A percentile compares a stretch with the other conserved stretches of the same genome.
Evolutionary conservation across 2,797 vertebrate genomes (phyloP).

Genomic region (Tauraco hartlaubi): DNA sequence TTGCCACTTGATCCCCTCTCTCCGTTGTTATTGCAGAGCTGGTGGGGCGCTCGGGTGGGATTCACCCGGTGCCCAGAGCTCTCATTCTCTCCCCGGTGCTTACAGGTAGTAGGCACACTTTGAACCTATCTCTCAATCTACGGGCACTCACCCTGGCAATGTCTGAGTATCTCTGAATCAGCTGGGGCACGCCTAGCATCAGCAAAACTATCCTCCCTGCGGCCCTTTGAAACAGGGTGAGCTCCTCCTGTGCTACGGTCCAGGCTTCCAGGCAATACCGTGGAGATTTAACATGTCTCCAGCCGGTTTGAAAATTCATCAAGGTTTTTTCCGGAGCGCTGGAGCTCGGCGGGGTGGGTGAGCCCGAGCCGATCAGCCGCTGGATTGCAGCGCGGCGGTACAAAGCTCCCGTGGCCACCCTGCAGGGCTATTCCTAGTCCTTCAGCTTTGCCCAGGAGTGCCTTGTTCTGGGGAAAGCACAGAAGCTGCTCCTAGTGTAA

Average conservation of each 20-base stretch:
- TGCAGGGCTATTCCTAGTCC: fast-evolving
- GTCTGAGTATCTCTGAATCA: not conserved
- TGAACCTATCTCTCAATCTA: not conserved
- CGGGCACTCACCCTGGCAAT: not conserved
- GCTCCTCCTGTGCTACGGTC: not conserved
- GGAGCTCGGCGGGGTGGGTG: fast-evolving
- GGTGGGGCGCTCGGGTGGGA: not conserved
- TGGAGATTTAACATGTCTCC: not conserved
- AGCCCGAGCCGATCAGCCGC: fast-evolving
- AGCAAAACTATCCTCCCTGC: not conserved
- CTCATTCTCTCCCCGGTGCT: not conserved
- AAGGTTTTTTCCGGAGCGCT: fast-evolving
- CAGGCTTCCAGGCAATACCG: not conserved
- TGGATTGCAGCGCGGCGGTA: fast-evolving
- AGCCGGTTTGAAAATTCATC: not conserved
- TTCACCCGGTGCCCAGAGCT: fast-evolving
- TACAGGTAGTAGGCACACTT: not conserved
- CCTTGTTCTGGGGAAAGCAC: not conserved
- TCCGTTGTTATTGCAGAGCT: not conserved
- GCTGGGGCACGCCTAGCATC: not conserved
- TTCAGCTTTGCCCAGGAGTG: not conserved
- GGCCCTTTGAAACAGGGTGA: not conserved
- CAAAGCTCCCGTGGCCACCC: not conserved
- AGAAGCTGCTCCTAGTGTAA: not conserved
- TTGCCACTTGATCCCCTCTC: not conserved